Evolutionary conservation across 2,113 vertebrate genomes (phyloP).

Genomic region (Larimichthys polyactis): DNA sequence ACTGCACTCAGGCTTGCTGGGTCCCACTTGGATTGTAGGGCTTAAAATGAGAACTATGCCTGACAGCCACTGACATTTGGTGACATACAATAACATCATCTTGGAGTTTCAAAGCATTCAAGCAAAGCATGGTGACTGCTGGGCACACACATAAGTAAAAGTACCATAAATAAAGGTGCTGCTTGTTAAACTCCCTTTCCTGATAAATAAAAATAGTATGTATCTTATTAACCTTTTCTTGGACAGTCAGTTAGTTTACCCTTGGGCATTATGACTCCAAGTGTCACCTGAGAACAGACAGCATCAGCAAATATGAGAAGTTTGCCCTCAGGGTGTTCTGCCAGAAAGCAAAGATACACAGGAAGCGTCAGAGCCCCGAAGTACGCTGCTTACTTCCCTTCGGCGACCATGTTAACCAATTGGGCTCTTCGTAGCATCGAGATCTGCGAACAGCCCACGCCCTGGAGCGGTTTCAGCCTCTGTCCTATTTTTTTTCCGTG

Average conservation of each 20-base stretch:
- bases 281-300: background rate
- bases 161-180: background rate
- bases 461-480: too few relatives aligned
- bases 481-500: too few relatives aligned
- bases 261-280: background rate
- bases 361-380: too few relatives aligned
- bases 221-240: background rate
- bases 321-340: too few relatives aligned
- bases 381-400: too few relatives aligned
- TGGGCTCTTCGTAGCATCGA: too few relatives aligned
- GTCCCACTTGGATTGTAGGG: conserved; percentile 38
- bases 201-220: conserved; percentile 11
- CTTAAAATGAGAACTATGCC: conserved; percentile 50
- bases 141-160: background rate
- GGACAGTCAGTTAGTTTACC: too few relatives aligned
- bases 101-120: conserved; percentile 33
- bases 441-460: too few relatives aligned
- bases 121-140: conserved; percentile 30
- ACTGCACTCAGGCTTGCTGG: conserved; percentile 41
- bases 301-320: background rate
- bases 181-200: conserved; percentile 15
- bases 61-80: conserved; percentile 60
- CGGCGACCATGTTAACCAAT: too few relatives aligned
- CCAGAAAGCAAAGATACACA: too few relatives aligned
- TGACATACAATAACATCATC: conserved; percentile 40